Base-by-base conservation (phyloP, 2,113 vertebrate genomes). In the Pristiophorus japonicus region DNA sequence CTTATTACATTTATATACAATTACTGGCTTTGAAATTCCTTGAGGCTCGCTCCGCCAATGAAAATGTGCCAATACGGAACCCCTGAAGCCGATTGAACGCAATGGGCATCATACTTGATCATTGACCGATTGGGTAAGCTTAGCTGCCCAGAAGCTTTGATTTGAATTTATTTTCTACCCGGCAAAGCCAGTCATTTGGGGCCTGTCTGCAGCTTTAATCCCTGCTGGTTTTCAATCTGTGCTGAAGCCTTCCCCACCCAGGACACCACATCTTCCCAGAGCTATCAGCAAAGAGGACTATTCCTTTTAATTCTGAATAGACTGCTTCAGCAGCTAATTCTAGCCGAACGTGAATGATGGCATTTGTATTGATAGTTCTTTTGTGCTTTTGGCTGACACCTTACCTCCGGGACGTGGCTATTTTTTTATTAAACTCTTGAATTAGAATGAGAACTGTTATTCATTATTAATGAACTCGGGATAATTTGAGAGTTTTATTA, bases 401-500 rank as follows among this genome's bases (percentile, higher is more conserved):
- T 96, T 97, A 97, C 97, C 97, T 97, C 96, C 96, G 97, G 98
- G 97, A 98, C 97, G 97, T 96, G 95, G 96, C 75, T 97, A n/a
- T n/a, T 97, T 70, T 94, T 34, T 98, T 97, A 98, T 98, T 98
- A 98, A 98, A 98, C 96, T 97, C 96, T 92, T 97, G 97, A 98
- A 98, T 98, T 97, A 96, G 96, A 98, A 97, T 97, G 96, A 98
- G 97, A 97, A 96, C 96, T 97, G 96, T 97, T 98, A 98, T 98
- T 98, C 97, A 98, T 98, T 99, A 98, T 98, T 99, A 98, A 99
- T 98, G 98, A 98, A 98, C 97, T 98, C 97, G 90, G 96, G 97
- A 97, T 98, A 98, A 99, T 99, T 98, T 98, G 98, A 96, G 98
- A 98, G 97, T 98, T 99, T 98, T 98, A 99, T 98, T 98, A 98